Base-by-base conservation (phyloP, 2,797 vertebrate genomes). In the Leuciscus waleckii region DNA sequence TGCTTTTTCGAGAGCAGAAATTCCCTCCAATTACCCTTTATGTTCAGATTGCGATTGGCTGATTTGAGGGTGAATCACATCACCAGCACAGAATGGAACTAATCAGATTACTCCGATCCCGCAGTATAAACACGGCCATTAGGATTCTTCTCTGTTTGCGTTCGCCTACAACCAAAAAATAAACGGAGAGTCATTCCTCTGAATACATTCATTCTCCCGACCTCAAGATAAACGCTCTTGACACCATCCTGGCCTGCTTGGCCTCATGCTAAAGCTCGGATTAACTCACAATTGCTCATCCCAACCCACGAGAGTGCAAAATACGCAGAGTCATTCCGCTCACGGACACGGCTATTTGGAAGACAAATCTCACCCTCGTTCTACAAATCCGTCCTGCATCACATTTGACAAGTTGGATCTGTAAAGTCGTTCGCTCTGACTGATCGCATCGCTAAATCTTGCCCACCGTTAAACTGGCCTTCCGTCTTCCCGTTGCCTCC, bases 11-110 rank as follows among this genome's bases (percentile, higher is more conserved):
- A 79, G 68, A 81, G 85, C 32, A 32, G 23, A 67, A 79, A 70
- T 85, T 71, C 71, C 54, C 70, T 32, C 54, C 80, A 81, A 81
- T 87, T 61, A 85, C 84, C 63, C 86, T 79, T 81, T 61, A 79
- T 78, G 63, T 16, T 68, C 58, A 86, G 26, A 51, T 21, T 73
- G 35, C 1, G n/a, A 77, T 69, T 76, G 58, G 63, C 85, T 83
- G 81, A 83, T 79, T 37, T 19, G 51, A 74, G 46, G 14, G 8
- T 70, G 56, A 70, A 54, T 56, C 69, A 56, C 43, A 67, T 29
- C 35, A 81, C 70, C 39, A 63, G 61, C 54, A 23, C n/a, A 54
- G 71, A 86, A 69, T 39, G 46, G 51, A 68, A 17, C 65, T 81
- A 78, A 87, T 85, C 81, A 81, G 51, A 85, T 86, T 88, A 84